These are phyloP conservation scores for Pseudopodoces humilis DNA, from an alignment of 2,113 vertebrate species.

Conservation along the genomic window DNA sequence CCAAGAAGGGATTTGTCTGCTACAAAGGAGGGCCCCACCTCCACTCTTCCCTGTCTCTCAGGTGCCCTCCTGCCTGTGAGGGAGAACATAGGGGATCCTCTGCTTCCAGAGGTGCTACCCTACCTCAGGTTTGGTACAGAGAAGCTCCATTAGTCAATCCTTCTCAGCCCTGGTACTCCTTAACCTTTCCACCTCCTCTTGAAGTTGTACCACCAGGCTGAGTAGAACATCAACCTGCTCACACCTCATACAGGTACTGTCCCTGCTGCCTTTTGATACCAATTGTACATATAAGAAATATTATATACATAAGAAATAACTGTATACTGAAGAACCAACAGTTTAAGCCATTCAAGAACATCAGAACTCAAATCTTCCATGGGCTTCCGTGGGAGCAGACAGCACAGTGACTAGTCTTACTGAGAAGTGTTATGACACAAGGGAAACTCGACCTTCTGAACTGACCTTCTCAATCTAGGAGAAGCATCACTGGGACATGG, in stretches of 20 bases:
- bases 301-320: not conserved
- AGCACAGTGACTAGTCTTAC: not conserved
- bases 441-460: not conserved
- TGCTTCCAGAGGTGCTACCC: not conserved
- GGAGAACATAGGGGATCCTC: not conserved
- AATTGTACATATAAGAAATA: not conserved
- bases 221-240: not conserved
- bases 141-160: not conserved
- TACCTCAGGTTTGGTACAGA: not conserved
- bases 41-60: not conserved
- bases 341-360: not conserved
- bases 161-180: not conserved
- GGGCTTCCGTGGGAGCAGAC: not conserved
- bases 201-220: not conserved
- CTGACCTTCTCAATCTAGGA: not conserved
- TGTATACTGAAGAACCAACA: not conserved
- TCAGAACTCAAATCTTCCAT: not conserved
- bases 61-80: not conserved
- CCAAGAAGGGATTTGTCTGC: not conserved
- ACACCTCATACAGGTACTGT: not conserved
- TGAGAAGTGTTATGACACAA: not conserved
- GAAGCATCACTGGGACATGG: not conserved
- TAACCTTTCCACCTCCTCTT: not conserved
- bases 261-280: not conserved
- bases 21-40: not conserved